Evolutionary conservation across 2,888 invertebrate species (phyloP), one percentile per base, ranked within the genome.

Genomic region (Julus scandinavius): DNA sequence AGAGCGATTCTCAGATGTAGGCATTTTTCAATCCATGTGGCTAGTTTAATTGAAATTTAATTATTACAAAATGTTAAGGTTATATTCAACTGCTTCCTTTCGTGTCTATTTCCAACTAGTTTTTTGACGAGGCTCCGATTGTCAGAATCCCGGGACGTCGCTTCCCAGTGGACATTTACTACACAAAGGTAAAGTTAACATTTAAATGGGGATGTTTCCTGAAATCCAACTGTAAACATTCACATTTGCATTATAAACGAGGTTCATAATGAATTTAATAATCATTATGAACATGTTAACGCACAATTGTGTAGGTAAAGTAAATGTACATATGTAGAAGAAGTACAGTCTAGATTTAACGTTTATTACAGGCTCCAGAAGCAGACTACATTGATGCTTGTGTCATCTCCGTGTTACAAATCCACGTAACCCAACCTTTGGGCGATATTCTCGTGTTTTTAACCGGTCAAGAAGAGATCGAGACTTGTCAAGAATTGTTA

Each of bases 361-460:
- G 7, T 13, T 88, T 88, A 4, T 15, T 38, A 80, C 40, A 49
- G 91, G 99, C 99, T 0, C 99, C 99, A 0, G 99, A 99, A 93
- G 99, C 99, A 1, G 99, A 99, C 93, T 99, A 99, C 92, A 96
- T 99, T 86, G 99, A 99, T 92, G 99, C 99, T 0, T 96, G 97
- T 92, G 98, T 99, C n/a, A 97, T 98, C 0, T 98, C 99, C 0
- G 95, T 99, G 50, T 93, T 99, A 90, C 99, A 99, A 93, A 99
- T 99, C 90, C 99, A 99, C 93, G 96, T 98, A 7, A 99, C 99
- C 0, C 99, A 99, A 92, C 97, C 98, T 0, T 93, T 96, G 38
- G 99, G 99, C 1, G 99, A 99, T 92, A 95, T 99, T 91, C 93
- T 99, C 40, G 99, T 99, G 0, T 99, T 99, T 93, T 94, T 99